These are phyloP conservation scores for Sandelia bainsii DNA, from an alignment of 2,797 vertebrate genomes.

Conservation along the genomic window DNA sequence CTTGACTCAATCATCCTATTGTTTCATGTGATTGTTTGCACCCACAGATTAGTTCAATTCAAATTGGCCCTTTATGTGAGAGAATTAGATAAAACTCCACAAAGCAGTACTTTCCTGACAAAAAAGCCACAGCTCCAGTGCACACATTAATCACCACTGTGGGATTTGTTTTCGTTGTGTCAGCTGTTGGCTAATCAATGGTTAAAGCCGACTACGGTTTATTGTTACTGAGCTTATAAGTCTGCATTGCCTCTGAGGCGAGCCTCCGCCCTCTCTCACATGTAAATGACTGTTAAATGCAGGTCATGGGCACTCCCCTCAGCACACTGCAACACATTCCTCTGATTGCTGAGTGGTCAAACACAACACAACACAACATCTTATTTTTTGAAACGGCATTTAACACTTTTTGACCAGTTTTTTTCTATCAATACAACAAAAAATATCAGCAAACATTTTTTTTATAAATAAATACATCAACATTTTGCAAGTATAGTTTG, in stretches of 20 bases:
- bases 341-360: conserved; percentile 32
- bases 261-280: conserved; percentile 41
- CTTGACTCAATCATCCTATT: conserved; percentile 43
- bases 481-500: not conserved
- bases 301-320: conserved; percentile 47
- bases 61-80: conserved; percentile 34
- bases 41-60: conserved; percentile 48
- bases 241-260: conserved; percentile 26
- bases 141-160: conserved; percentile 57
- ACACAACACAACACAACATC: conserved; percentile 16
- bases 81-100: conserved; percentile 25
- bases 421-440: not conserved
- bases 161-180: conserved; percentile 67
- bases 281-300: conserved; percentile 46
- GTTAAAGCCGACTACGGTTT: conserved; percentile 73
- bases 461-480: no score
- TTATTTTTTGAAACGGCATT: conserved; percentile 2
- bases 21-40: conserved; percentile 46
- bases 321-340: conserved; percentile 11
- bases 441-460: no score
- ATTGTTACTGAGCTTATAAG: conserved; percentile 77
- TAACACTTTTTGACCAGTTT: no score
- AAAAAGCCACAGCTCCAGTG: conserved; percentile 43
- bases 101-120: conserved; percentile 21
- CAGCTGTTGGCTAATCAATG: conserved; percentile 73